These are phyloP conservation scores for Anguilla megastoma DNA, from an alignment of 2,797 vertebrate species.

Conservation along the genomic window DNA sequence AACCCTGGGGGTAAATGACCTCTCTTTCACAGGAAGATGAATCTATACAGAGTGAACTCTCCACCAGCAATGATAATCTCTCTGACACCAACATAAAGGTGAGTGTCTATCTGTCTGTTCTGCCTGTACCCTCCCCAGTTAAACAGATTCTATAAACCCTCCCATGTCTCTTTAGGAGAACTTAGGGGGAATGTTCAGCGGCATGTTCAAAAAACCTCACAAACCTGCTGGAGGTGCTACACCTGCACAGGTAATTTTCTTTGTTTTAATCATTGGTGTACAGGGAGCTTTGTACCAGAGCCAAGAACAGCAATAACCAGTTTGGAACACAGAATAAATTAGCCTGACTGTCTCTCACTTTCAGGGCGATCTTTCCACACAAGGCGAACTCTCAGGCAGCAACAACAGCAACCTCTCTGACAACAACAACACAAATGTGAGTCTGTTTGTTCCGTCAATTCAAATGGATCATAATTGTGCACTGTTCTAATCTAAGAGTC, in stretches of 20 bases:
- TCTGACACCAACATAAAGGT: slow-evolving; percentile 52
- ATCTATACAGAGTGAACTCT: background rate
- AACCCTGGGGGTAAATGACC: background rate
- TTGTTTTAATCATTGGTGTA: background rate
- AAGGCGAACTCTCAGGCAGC: background rate
- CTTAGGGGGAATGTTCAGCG: slow-evolving; percentile 49
- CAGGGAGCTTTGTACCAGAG: slow-evolving; percentile 17
- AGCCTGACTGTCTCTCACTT: background rate
- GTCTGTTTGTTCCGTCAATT: background rate
- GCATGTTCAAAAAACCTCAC: slow-evolving; percentile 55
- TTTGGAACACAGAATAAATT: background rate
- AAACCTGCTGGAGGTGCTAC: slow-evolving; percentile 50
- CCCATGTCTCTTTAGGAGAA: slow-evolving; percentile 57
- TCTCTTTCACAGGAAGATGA: slow-evolving; percentile 5
- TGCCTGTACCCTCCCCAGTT: background rate
- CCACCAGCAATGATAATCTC: slow-evolving; percentile 31
- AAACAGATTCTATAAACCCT: slow-evolving; percentile 52
- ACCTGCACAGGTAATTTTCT: slow-evolving; percentile 50
- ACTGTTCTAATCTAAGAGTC: background rate
- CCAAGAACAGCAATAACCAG: background rate
- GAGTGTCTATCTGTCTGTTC: background rate
- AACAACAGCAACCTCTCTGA: too few species aligned
- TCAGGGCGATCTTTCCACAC: slow-evolving; percentile 37
- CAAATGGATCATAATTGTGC: background rate
- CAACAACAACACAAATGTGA: background rate